These are phyloP conservation scores for Aphrocallistes beatrix DNA, from an alignment of 37 sponge, comb jelly and placozoan genomes.

Conservation along the genomic window DNA sequence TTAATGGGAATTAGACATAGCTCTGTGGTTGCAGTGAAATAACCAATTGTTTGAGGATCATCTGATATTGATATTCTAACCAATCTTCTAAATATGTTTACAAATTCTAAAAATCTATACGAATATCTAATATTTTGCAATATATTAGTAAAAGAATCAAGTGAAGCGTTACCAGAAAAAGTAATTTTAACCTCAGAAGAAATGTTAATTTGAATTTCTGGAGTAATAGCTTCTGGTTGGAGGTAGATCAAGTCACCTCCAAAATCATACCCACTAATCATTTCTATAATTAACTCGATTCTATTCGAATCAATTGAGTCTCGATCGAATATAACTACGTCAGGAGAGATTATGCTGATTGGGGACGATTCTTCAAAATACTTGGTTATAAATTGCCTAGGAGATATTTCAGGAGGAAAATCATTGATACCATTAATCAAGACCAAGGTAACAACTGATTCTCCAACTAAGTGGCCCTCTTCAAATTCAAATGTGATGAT, in stretches of 20 bases:
- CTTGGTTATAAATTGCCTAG: background rate
- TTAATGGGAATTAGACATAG: background rate
- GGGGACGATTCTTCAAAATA: background rate
- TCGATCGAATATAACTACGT: background rate
- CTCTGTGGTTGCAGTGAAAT: background rate
- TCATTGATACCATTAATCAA: constrained; percentile 25
- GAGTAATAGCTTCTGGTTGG: background rate
- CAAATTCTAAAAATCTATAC: background rate
- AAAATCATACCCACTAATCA: background rate
- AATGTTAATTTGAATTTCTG: background rate
- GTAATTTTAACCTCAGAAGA: background rate
- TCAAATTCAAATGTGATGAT: constrained; percentile 19
- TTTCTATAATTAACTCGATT: background rate
- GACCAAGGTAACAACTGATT: background rate
- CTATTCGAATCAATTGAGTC: background rate
- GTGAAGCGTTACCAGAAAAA: background rate
- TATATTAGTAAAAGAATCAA: background rate
- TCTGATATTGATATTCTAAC: background rate
- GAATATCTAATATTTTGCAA: background rate
- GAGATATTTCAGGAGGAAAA: constrained; percentile 26
- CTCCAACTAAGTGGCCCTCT: background rate
- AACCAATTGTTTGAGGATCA: background rate
- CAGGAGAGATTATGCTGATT: background rate
- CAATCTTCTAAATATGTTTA: background rate
- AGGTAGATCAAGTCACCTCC: background rate